Base-by-base conservation (phyloP, 1,140 invertebrate genomes). In the Micrasema minimum region DNA sequence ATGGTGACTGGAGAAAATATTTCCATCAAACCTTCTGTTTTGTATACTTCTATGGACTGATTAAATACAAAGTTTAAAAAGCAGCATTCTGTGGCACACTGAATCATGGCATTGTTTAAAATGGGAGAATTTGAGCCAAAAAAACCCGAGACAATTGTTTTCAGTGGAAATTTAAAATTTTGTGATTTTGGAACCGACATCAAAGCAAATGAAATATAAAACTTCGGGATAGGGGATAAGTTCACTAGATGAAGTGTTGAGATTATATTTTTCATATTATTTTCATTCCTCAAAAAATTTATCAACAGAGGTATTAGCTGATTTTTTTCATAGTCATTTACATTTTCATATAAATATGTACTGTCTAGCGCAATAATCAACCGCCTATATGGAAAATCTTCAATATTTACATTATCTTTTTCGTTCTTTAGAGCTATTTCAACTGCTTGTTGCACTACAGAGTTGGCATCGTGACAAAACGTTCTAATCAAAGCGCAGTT, bases 401-500 rank as follows among this genome's bases (percentile, higher is more conserved):
- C 20, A 14, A 31, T 11, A 45, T 6, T 41, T 53, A 62, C n/a
- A 31, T 62, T 23, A 23, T 57, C 23, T 18, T 48, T 20, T 3
- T 14, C 37, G 11, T 22, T 62, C 71, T 43, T 64, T n/a, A 75
- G 43, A 51, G 66, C 69, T 22, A 66, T 69, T 50, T 69, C 66
- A 12, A 75, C 22, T 37, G 66, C n/a, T 45, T 72, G 68, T 12
- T 26, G 37, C 9, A 66, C 43, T 12, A 75, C 61, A 50, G 11
- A 22, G 26, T 75, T 61, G 14, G 69, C 46, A 37, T 75, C 73
- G 14, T 75, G 73, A 18, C 46, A 31, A 16, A 75, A 41, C 9
- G 69, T 61, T 59, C 73, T 22, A 37, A 50, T 48, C 38, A 75
- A 38, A 10, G 59, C 46, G 72, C 76, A 79, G 64, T 76, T 75